Evolutionary conservation across 2,113 vertebrate genomes (phyloP), one percentile per base, ranked within the genome.

Genomic region (Colaptes auratus): DNA sequence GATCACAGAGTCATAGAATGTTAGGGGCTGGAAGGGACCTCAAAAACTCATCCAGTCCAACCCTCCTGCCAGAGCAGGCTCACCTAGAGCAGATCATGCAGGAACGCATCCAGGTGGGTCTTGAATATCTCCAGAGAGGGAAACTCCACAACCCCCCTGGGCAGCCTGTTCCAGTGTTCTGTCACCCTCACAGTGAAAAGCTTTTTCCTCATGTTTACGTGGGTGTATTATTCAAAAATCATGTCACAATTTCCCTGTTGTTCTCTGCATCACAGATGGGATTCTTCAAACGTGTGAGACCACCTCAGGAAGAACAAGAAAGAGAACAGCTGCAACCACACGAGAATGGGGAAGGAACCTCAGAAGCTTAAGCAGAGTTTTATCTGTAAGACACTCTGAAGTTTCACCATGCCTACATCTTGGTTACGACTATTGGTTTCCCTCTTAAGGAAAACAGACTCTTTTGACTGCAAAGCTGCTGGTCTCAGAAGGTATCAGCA

Each of bases 281-380:
- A 35, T 99, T 99, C 98, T 99, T 99, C 92, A 99, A 99, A 95
- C 98, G 99, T 24, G 99, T 99, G 30, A 98, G 99, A 70, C 99
- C 99, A 44, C 99, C 99, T 28, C 99, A 99, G 95, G 99, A 99
- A 88, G 99, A 99, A 73, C 97, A 98, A 14, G 99, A 99, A 96
- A 98, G 99, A 94, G 99, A 99, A 86, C 99, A 99, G 73, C 98
- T 99, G 61, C 99, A 99, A 58, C 99, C 99, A 0, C 99, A 99
- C 53, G 99, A 99, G 97, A 99, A 99, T 9, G 99, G 99, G 60
- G 98, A 99, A 95, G 97, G 98, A 39, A 99, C 98, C 82, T 98
- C 98, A n/a, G 99, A 99, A 75, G 97, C 98, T 81, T 99, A 96
- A 97, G 84, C 73, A 91, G 90, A 92, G 86, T 93, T 96, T 93